Evolutionary conservation across 2,888 invertebrate species (phyloP).

Genomic region (Stramonita haemastoma): DNA sequence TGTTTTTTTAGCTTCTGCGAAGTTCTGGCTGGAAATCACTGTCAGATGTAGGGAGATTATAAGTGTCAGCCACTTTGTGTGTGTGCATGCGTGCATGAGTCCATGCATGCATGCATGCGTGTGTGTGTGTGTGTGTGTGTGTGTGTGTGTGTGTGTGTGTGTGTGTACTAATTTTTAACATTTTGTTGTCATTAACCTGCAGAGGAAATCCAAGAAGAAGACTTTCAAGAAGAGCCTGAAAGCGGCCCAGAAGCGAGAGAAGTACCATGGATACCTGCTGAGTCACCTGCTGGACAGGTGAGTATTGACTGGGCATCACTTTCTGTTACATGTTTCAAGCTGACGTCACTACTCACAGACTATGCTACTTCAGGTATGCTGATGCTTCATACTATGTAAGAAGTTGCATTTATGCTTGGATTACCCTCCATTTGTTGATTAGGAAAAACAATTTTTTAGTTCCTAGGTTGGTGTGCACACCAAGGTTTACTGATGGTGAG

Average conservation of each 20-base stretch:
- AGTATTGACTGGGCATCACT: not conserved
- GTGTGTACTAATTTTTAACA: not conserved
- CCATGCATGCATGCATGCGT: no score
- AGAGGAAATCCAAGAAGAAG: not conserved
- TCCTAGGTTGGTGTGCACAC: no score
- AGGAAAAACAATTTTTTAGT: no score
- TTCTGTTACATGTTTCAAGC: not conserved
- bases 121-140: not conserved
- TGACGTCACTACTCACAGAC: not conserved
- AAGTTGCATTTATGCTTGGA: no score
- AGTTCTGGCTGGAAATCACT: no score
- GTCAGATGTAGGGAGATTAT: no score
- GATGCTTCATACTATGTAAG: no score
- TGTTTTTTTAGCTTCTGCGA: no score
- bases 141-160: not conserved
- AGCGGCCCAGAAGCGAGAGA: constrained; percentile 1
- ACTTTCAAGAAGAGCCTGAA: not conserved
- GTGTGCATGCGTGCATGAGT: no score
- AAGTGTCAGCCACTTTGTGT: no score
- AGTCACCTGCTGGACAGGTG: not conserved
- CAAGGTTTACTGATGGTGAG: no score
- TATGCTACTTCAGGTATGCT: not conserved
- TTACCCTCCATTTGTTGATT: no score
- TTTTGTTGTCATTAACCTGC: not conserved
- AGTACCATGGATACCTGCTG: not conserved